Conservation (phyloP, 2,888 invertebrate species). For the Lypha dubia region DNA sequence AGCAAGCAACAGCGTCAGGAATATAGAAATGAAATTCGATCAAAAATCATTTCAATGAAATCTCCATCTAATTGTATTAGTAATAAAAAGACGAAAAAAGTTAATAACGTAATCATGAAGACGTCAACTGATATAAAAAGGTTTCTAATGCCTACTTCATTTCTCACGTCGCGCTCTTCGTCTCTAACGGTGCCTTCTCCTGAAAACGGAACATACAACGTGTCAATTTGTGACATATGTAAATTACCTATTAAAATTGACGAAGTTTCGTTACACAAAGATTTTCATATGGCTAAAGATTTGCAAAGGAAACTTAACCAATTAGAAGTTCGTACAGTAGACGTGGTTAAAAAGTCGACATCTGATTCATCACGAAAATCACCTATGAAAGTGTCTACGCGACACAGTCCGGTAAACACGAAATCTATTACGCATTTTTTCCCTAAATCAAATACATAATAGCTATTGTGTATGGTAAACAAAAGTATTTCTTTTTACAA, state of each 20-base stretch:
- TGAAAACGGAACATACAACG: too few species aligned
- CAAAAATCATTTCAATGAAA: conserved; percentile 73
- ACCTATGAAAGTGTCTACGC: conserved; percentile 20
- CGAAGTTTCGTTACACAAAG: conserved; percentile 89
- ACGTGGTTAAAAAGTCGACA: conserved; percentile 71
- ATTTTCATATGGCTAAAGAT: conserved; percentile 93
- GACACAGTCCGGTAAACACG: conserved; percentile 1
- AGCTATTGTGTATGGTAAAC: conserved; percentile 9
- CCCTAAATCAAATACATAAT: conserved; percentile 75
- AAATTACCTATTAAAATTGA: conserved; percentile 85
- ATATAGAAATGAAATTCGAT: conserved; percentile 78
- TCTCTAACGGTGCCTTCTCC: not conserved
- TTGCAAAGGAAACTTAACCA: conserved; percentile 84
- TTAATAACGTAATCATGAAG: conserved; percentile 18
- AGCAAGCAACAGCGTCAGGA: conserved; percentile 85
- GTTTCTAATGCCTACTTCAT: conserved; percentile 76
- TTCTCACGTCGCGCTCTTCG: too few species aligned
- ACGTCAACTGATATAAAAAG: conserved; percentile 76
- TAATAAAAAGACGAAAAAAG: conserved; percentile 67
- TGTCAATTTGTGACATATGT: conserved; percentile 89
- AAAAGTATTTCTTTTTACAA: not conserved
- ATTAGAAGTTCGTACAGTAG: conserved; percentile 76
- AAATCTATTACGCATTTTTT: conserved; percentile 79
- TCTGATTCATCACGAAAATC: conserved; percentile 47
- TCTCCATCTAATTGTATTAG: conserved; percentile 43